phyloP scores from a whole-genome alignment of 2,797 vertebrate genomes.

The Mus minutoides region DNA sequence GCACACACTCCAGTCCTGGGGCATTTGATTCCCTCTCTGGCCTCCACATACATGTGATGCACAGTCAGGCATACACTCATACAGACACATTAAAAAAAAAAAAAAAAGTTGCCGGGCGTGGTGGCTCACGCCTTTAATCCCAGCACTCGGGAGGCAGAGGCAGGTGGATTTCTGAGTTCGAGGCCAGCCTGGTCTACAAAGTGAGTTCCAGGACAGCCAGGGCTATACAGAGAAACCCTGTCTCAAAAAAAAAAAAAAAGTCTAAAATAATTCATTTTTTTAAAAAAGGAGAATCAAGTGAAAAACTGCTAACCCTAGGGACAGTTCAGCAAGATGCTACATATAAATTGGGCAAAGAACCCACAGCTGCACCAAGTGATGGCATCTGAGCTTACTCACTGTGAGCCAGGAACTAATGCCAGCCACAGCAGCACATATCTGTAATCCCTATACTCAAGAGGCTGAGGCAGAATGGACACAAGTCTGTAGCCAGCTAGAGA shows the following conservation, averaged over 20 bases:
- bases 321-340: not conserved
- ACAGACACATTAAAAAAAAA: not conserved
- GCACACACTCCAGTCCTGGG: not conserved
- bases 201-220: too few relatives aligned
- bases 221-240: too few relatives aligned
- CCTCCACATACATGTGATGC: not conserved
- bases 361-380: not conserved
- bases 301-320: conserved; percentile 27
- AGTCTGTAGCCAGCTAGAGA: not conserved
- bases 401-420: not conserved
- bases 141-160: too few relatives aligned
- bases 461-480: not conserved
- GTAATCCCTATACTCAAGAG: not conserved
- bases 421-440: not conserved
- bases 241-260: not conserved
- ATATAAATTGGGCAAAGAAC: not conserved
- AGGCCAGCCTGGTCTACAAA: too few relatives aligned
- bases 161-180: too few relatives aligned
- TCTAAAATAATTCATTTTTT: not conserved
- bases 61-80: not conserved
- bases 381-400: not conserved
- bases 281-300: not conserved
- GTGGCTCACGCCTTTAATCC: too few relatives aligned
- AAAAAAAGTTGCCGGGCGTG: too few relatives aligned
- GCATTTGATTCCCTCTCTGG: not conserved